Base-by-base conservation (phyloP, 1,140 invertebrate genomes). In the Heterodera schachtii region DNA sequence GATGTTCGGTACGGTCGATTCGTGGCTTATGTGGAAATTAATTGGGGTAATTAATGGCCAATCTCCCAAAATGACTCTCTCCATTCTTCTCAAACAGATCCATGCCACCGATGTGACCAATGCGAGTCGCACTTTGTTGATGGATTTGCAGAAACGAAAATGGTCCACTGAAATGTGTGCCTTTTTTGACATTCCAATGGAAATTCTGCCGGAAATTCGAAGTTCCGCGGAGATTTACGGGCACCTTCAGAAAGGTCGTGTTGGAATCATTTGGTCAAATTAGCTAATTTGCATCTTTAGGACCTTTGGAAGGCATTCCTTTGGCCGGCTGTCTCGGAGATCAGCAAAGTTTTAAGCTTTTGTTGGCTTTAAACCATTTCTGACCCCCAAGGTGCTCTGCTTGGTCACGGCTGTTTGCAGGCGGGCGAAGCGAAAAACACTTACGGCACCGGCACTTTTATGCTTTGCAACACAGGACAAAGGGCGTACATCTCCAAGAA, bases 51-150 rank as follows among this genome's bases (percentile, higher is more conserved):
- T 94, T 66, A 11, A 73, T 73, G 52, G 41, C 52, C 52, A 31
- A 73, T 31, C 8, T 43, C 31, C 31, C 31, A 31, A 31, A 52
- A 52, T 52, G 2, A 0, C 0, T 52, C 49, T 52, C 11, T 52
- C 49, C 11, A 52, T 41, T 1, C 57, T 8, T 64, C n/a, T 47
- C 31, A n/a, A 46, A 44, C 52, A 78, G 76, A 89, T 94, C n/a
- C 95, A 98, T 90, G 92, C 95, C 6, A 98, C 97, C 1, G 97
- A 99, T 91, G 95, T 98, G 1, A 96, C 96, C 9, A 98, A 98
- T 91, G 97, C 97, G 1, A 96, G 95, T 69, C 93, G 96, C 78
- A 98, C 96, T 1, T 94, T 97, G 93, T 91, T 99, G 0, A 96
- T 99, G 95, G 96, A 98, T 90, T 92, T 98, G 60, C 92, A 94